Evolutionary conservation across 2,888 invertebrate genomes (phyloP).

Genomic region (Steinernema scapterisci): DNA sequence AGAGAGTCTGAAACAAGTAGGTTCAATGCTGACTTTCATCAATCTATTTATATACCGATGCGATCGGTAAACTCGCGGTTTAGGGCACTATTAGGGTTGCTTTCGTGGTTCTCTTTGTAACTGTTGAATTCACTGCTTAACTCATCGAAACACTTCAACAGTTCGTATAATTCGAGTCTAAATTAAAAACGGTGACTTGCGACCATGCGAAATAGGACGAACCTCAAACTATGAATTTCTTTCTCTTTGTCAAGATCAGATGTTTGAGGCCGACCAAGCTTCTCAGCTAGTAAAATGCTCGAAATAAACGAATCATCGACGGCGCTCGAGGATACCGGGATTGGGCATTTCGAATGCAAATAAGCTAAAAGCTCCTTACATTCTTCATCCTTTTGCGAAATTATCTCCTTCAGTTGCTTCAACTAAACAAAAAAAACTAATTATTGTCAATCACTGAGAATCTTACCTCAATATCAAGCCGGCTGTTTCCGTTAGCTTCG

Average conservation of each 20-base stretch:
- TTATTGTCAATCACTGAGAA: no score
- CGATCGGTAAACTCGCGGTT: constrained; percentile 30
- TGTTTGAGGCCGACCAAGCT: neutral
- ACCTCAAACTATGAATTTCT: neutral
- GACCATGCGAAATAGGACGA: neutral
- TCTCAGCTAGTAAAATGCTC: constrained; percentile 4
- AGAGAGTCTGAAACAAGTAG: constrained; percentile 48
- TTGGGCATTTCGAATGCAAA: no score
- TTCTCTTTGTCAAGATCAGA: neutral
- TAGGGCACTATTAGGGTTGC: constrained; percentile 32
- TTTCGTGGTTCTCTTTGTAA: constrained; percentile 43
- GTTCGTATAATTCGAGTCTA: constrained; percentile 38
- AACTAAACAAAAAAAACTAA: no score
- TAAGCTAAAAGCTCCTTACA: no score
- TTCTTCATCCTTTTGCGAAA: no score
- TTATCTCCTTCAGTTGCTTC: no score
- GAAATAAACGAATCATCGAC: no score
- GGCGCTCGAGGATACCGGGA: no score
- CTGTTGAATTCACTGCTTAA: constrained; percentile 55
- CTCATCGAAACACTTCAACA: constrained; percentile 56
- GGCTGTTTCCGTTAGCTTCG: no score
- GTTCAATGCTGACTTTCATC: neutral
- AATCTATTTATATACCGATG: constrained; percentile 30
- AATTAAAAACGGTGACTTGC: neutral
- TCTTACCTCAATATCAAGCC: no score